Percentiles rank a stretch among this genome's conserved stretches.
Evolutionary conservation across 2,113 vertebrate species (phyloP).

Genomic region (Furnarius figulus): DNA sequence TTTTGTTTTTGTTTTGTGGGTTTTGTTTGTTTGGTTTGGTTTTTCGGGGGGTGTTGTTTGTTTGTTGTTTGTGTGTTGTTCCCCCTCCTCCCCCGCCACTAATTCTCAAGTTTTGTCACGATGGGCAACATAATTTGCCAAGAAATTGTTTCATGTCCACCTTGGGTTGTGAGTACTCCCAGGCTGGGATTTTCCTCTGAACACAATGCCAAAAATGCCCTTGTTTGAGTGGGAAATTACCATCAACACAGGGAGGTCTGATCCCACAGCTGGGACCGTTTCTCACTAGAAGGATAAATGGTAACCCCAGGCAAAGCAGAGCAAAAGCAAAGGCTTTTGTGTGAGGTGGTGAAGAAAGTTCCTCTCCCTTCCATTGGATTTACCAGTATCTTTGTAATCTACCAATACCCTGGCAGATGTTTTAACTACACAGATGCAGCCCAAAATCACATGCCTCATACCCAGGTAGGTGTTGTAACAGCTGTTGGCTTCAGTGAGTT

Average conservation of each 20-base stretch:
- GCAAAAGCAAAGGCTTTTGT: background rate
- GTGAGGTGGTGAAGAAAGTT: background rate
- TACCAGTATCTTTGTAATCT: background rate
- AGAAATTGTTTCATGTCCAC: background rate
- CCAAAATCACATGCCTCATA: background rate
- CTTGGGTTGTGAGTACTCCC: rapidly evolving
- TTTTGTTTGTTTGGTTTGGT: too few relatives aligned
- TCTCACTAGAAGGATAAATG: background rate
- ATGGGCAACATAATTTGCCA: background rate
- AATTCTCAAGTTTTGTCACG: background rate
- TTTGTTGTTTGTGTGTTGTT: too few relatives aligned
- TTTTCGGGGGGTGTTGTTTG: too few relatives aligned
- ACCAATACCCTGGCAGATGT: background rate
- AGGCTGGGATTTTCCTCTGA: background rate
- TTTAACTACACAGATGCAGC: background rate
- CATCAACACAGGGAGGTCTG: background rate
- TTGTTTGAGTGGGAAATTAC: background rate
- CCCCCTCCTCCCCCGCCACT: too few relatives aligned
- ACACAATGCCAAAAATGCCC: background rate
- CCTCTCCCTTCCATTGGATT: background rate
- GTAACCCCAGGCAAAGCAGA: background rate
- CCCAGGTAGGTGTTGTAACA: background rate
- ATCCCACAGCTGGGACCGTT: rapidly evolving
- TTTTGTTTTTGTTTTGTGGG: too few relatives aligned
- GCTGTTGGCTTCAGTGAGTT: background rate